These are phyloP conservation scores for Leptinotarsa tumamoca DNA, from an alignment of 2,888 invertebrate species.

Conservation along the genomic window DNA sequence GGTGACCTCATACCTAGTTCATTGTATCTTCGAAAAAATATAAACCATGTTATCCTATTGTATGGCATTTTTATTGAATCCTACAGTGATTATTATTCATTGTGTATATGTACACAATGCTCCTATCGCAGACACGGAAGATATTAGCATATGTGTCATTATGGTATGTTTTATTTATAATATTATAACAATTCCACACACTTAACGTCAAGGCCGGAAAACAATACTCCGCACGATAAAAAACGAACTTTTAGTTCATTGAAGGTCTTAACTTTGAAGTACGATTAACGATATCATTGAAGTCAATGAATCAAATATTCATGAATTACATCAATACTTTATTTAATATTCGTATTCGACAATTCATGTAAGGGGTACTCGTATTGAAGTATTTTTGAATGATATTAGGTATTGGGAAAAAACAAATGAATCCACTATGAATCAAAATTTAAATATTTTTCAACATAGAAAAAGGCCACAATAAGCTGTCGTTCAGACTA, in stretches of 20 bases:
- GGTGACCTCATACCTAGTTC: conserved; percentile 1
- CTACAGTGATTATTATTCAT: conserved; percentile 2
- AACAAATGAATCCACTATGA: no score
- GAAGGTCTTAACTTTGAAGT: conserved; percentile 8
- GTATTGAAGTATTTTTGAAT: no score
- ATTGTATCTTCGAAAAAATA: conserved; percentile 17
- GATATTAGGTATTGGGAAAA: no score
- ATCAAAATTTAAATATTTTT: no score
- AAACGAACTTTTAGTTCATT: conserved; percentile 19
- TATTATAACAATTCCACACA: conserved; percentile 13
- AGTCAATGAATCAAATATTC: conserved; percentile 6
- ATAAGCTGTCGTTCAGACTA: no score
- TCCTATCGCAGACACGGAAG: conserved; percentile 17
- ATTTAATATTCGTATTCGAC: background rate
- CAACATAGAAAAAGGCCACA: no score
- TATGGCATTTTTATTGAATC: background rate
- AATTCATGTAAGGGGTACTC: background rate
- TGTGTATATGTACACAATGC: conserved; percentile 17
- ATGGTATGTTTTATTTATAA: conserved; percentile 16
- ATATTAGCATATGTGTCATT: conserved; percentile 19
- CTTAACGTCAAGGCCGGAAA: conserved; percentile 8
- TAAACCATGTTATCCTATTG: conserved; percentile 3
- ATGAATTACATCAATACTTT: background rate
- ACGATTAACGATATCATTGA: conserved; percentile 7
- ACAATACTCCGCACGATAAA: conserved; percentile 12